These are phyloP conservation scores for Hirtodrosophila trivittata DNA, from an alignment of 2,888 invertebrate species.

Conservation along the genomic window DNA sequence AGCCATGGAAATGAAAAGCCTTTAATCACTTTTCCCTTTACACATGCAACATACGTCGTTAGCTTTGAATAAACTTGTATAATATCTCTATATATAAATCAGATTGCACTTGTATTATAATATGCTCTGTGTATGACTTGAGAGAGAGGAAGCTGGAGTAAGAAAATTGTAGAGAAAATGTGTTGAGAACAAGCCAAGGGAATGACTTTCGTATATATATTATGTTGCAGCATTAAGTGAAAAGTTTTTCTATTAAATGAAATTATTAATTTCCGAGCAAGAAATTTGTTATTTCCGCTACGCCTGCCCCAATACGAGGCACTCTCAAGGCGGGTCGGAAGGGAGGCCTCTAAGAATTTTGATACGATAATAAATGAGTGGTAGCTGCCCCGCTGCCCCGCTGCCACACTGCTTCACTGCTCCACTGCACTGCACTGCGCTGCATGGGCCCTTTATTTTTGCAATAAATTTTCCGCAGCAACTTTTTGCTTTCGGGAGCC, in stretches of 20 bases:
- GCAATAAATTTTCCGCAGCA: slow-evolving; percentile 50
- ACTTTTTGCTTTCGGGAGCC: slow-evolving; percentile 24
- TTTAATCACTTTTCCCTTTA: slow-evolving; percentile 34
- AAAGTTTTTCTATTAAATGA: slow-evolving; percentile 76
- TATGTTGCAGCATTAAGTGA: slow-evolving; percentile 20
- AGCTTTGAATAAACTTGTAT: slow-evolving; percentile 1
- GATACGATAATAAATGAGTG: slow-evolving; percentile 70
- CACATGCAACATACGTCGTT: too few relatives aligned
- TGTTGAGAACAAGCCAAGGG: too few relatives aligned
- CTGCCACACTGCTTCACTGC: too few relatives aligned
- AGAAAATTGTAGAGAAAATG: too few relatives aligned
- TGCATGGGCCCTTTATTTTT: slow-evolving; percentile 25
- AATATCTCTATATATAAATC: too few relatives aligned
- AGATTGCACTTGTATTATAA: too few relatives aligned
- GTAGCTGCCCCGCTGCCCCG: slow-evolving; percentile 3
- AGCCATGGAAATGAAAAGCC: slow-evolving; percentile 30
- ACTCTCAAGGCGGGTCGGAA: neutral
- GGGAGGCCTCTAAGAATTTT: slow-evolving; percentile 51
- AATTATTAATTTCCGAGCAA: slow-evolving; percentile 80
- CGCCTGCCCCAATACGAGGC: slow-evolving; percentile 44
- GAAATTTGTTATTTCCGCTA: slow-evolving; percentile 80
- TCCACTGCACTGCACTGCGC: slow-evolving; percentile 5
- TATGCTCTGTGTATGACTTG: too few relatives aligned
- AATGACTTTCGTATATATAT: too few relatives aligned
- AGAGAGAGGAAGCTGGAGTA: too few relatives aligned